Conservation (phyloP, 2,888 invertebrate genomes). For the Sarcophaga carnaria region DNA sequence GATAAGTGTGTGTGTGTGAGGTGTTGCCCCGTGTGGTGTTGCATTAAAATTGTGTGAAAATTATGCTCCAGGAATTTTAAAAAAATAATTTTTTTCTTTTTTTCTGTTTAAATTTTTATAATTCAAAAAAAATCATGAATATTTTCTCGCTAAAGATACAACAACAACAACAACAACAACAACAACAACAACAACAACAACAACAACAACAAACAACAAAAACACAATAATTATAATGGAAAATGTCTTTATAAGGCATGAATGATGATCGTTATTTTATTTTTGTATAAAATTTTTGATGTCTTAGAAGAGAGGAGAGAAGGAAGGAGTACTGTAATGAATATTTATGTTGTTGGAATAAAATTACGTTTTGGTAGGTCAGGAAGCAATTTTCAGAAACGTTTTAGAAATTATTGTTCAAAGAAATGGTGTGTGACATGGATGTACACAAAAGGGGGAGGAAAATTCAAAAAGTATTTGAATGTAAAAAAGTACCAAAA, state of each 20-base stretch:
- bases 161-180: neutral
- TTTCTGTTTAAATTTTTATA: neutral
- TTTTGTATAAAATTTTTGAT: neutral
- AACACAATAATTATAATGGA: neutral
- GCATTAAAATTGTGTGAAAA: slow-evolving; percentile 66
- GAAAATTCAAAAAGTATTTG: neutral
- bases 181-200: neutral
- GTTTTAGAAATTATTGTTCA: neutral
- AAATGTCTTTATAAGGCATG: neutral
- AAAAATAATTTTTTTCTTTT: slow-evolving; percentile 16
- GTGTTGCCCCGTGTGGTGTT: slow-evolving; percentile 16
- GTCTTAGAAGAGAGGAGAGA: too few relatives aligned
- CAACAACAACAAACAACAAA: neutral
- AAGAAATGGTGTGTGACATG: neutral
- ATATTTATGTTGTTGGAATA: neutral
- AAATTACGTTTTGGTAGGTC: neutral
- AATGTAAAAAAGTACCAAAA: too few relatives aligned
- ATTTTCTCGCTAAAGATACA: neutral
- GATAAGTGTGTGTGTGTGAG: neutral
- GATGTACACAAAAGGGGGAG: neutral
- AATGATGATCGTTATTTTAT: neutral
- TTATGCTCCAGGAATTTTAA: slow-evolving; percentile 64
- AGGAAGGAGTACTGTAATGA: neutral
- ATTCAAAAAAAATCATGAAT: slow-evolving; percentile 23
- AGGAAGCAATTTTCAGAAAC: neutral